Conservation (phyloP, 2,113 vertebrate genomes). For the Anolis sagrei region DNA sequence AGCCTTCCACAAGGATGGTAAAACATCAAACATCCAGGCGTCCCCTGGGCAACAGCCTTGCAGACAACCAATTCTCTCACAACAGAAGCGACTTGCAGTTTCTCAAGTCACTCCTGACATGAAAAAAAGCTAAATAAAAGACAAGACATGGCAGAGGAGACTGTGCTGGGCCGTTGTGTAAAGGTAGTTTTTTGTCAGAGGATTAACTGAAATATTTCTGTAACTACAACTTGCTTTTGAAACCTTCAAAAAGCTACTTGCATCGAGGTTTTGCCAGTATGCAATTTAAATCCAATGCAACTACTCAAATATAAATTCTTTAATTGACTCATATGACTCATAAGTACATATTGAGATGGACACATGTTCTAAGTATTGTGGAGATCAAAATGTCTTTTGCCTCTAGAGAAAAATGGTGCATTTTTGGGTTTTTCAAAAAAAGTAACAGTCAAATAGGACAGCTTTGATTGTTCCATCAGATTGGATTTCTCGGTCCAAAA, state of each 20-base stretch:
- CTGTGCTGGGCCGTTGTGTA: no score
- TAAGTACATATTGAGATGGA: background rate
- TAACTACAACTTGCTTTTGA: no score
- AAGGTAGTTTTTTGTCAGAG: no score
- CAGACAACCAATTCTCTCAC: no score
- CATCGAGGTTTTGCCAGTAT: background rate
- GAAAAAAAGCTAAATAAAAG: no score
- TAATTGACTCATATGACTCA: background rate
- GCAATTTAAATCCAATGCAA: background rate
- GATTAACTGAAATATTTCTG: no score
- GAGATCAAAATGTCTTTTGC: background rate
- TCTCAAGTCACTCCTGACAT: no score
- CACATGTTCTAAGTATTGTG: background rate
- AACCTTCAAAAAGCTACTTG: background rate
- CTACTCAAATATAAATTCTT: background rate
- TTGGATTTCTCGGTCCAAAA: slow-evolving; percentile 49
- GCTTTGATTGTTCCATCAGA: slow-evolving; percentile 35
- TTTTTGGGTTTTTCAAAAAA: background rate
- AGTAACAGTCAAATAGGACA: slow-evolving; percentile 32
- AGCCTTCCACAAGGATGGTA: no score
- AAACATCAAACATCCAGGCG: no score
- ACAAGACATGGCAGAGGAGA: no score
- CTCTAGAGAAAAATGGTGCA: slow-evolving; percentile 17
- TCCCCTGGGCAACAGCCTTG: no score
- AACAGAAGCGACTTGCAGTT: no score